Evolutionary conservation across 2,797 vertebrate genomes (phyloP).

Genomic region (Poeciliopsis turneri): DNA sequence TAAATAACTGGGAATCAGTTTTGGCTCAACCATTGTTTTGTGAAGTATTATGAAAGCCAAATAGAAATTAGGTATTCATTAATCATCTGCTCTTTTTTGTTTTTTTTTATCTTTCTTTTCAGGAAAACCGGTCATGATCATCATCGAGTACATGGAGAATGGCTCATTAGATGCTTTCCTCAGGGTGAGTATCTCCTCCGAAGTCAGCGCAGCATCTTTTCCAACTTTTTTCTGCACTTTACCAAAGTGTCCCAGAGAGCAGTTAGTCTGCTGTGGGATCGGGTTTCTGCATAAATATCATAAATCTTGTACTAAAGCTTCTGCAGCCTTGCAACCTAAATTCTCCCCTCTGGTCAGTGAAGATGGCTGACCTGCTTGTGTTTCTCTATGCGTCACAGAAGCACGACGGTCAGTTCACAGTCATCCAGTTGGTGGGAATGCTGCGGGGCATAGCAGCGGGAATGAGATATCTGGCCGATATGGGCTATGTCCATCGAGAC

Average conservation of each 20-base stretch:
- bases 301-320: constrained; percentile 56
- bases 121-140: constrained; percentile 99
- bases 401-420: constrained; percentile 97
- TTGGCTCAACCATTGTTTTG: constrained; percentile 29
- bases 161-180: constrained; percentile 98
- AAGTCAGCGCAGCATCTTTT: constrained; percentile 46
- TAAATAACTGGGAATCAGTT: constrained; percentile 61
- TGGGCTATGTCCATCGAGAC: constrained; percentile 98
- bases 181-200: constrained; percentile 86
- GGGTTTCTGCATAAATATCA: constrained; percentile 54
- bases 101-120: constrained; percentile 51
- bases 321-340: constrained; percentile 65
- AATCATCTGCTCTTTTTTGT: constrained; percentile 43
- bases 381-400: constrained; percentile 80
- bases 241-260: constrained; percentile 42
- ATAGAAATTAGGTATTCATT: constrained; percentile 51
- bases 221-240: constrained; percentile 39
- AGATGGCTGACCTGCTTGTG: constrained; percentile 53
- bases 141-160: constrained; percentile 99
- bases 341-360: constrained; percentile 56
- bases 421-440: constrained; percentile 98
- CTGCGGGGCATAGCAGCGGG: constrained; percentile 96
- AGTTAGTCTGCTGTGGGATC: constrained; percentile 49
- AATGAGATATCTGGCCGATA: constrained; percentile 97
- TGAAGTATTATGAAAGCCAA: constrained; percentile 42